Base-by-base conservation (phyloP, 2,113 vertebrate genomes). In the Mungos mungo region DNA sequence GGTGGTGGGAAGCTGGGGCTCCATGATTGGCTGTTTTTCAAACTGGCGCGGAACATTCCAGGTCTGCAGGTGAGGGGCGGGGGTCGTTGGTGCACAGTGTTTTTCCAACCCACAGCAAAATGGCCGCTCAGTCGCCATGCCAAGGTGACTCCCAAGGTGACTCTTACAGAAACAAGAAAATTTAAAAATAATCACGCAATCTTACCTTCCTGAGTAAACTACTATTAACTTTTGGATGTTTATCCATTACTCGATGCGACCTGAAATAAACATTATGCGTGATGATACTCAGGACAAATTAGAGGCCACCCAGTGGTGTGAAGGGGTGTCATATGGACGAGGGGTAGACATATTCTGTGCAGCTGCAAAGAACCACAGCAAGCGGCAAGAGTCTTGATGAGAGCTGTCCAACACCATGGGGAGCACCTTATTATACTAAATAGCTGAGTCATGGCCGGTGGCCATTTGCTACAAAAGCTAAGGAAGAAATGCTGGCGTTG, bases 131-230 rank as follows among this genome's bases (percentile, higher is more conserved):
- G n/a, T n/a, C n/a, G n/a, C n/a, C n/a, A n/a, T n/a, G n/a, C n/a
- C n/a, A n/a, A n/a, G n/a, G n/a, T n/a, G n/a, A n/a, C n/a, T n/a
- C n/a, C n/a, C n/a, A n/a, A n/a, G n/a, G n/a, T n/a, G n/a, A n/a
- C n/a, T n/a, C n/a, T n/a, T n/a, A n/a, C n/a, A 33, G 74, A 85
- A 93, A 57, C 18, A 96, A 93, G 41, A 94, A 74, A 88, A 31
- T 54, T 33, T 86, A 76, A 90, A 71, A 27, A 86, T 47, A 74
- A 76, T 5, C 38, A 74, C 5, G 41, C 74, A 88, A 65, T 52
- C 23, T 79, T 33, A 65, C 10, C 60, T 85, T 76, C 54, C 31
- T 18, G 21, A 84, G 27, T 50, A 68, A 85, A 94, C 41, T 33
- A 63, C 23, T 92, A 38, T 83, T 84, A 85, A 76, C 27, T 88